Conservation (phyloP, 2,888 invertebrate species). For the Nudaria mundana region DNA sequence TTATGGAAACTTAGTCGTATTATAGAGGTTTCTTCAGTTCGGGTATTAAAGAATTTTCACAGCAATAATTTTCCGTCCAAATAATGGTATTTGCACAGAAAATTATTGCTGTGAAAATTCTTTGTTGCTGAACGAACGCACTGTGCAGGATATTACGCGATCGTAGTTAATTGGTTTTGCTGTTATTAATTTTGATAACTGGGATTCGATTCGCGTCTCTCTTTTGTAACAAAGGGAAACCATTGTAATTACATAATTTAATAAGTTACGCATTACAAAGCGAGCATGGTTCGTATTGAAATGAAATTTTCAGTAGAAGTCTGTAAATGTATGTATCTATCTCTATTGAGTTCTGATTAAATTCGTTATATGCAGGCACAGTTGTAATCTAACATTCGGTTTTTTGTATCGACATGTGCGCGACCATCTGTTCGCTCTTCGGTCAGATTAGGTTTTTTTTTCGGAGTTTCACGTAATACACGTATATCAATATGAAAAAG, state of each 20-base stretch:
- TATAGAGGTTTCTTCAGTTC: conserved; percentile 26
- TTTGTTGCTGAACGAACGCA: conserved; percentile 56
- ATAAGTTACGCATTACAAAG: conserved; percentile 62
- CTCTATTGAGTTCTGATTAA: conserved; percentile 15
- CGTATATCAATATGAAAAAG: conserved; percentile 64
- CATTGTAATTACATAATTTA: conserved; percentile 77
- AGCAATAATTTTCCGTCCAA: conserved; percentile 27
- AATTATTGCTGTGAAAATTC: conserved; percentile 58
- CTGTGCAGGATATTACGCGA: conserved; percentile 73
- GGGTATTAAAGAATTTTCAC: too few species aligned
- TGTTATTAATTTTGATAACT: conserved; percentile 80
- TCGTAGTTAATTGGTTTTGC: conserved; percentile 73
- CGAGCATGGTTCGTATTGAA: conserved; percentile 46
- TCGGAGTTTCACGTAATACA: conserved; percentile 67
- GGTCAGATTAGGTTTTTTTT: conserved; percentile 71
- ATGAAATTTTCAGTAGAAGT: conserved; percentile 43
- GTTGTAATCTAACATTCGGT: conserved; percentile 30
- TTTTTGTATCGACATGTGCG: conserved; percentile 66
- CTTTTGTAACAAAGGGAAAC: conserved; percentile 80
- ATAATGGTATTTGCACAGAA: conserved; percentile 46
- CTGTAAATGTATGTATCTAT: conserved; percentile 20
- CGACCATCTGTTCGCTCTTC: conserved; percentile 74
- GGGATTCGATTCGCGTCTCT: conserved; percentile 79
- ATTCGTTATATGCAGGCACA: conserved; percentile 14
- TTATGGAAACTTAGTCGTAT: too few species aligned